phyloP scores from a whole-genome alignment of 2,888 invertebrate species.

The Empis livida region DNA sequence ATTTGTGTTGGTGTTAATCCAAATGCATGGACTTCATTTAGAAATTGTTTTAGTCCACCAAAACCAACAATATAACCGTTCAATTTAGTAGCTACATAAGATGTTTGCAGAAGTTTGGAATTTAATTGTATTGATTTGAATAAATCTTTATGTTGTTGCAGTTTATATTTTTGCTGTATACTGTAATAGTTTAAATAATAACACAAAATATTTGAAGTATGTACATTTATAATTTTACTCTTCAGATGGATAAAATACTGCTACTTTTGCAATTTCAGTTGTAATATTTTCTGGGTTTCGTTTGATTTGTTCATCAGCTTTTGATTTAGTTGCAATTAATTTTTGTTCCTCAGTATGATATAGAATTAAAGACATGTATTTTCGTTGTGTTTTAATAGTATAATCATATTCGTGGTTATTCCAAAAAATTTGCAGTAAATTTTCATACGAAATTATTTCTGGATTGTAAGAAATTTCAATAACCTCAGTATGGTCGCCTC shows the following conservation, averaged over 20 bases:
- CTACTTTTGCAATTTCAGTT: slow-evolving; percentile 61
- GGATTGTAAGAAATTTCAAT: slow-evolving; percentile 80
- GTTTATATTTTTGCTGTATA: slow-evolving; percentile 84
- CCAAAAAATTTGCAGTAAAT: slow-evolving; percentile 73
- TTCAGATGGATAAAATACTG: slow-evolving; percentile 73
- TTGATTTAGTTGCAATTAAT: slow-evolving; percentile 44
- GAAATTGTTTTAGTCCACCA: slow-evolving; percentile 54
- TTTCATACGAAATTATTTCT: slow-evolving; percentile 50
- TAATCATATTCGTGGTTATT: slow-evolving; percentile 72
- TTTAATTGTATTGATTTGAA: slow-evolving; percentile 48
- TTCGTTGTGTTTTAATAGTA: slow-evolving; percentile 58
- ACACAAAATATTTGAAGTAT: not conserved
- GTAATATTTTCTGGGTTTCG: slow-evolving; percentile 22
- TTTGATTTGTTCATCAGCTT: slow-evolving; percentile 35
- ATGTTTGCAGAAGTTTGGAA: slow-evolving; percentile 49
- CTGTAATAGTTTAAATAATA: slow-evolving; percentile 37
- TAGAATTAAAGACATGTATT: slow-evolving; percentile 77
- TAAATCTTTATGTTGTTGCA: slow-evolving; percentile 64
- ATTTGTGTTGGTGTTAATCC: slow-evolving; percentile 53
- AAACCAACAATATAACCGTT: slow-evolving; percentile 75
- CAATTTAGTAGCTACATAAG: slow-evolving; percentile 61
- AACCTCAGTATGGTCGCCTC: slow-evolving; percentile 83
- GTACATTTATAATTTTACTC: slow-evolving; percentile 62
- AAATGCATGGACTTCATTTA: slow-evolving; percentile 47
- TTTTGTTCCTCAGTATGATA: slow-evolving; percentile 76